Percentiles rank a stretch among this genome's conserved stretches.
Conservation (phyloP, 1,140 invertebrate species). For the Aphelenchoides avenae region DNA sequence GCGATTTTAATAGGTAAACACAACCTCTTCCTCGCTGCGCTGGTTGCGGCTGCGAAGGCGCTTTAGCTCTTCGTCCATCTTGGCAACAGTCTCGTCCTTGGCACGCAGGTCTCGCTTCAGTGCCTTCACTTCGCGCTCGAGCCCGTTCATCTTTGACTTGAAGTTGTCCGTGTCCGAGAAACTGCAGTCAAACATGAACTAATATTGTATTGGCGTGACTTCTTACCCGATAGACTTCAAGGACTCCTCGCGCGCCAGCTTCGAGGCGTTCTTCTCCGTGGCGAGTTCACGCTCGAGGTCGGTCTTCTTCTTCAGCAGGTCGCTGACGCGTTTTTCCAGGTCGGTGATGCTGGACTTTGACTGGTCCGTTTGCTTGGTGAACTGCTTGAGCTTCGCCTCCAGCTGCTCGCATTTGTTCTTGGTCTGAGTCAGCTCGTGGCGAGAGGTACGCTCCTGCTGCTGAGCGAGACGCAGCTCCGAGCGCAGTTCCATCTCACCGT, state of each 20-base stretch:
- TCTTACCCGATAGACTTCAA: too few species aligned
- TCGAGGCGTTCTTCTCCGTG: constrained; percentile 21
- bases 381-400: constrained; percentile 29
- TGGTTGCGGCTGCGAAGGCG: constrained; percentile 17
- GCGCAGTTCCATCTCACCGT: constrained; percentile 23
- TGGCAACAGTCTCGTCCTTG: constrained; percentile 29
- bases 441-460: constrained; percentile 23
- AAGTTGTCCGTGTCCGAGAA: background rate
- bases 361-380: constrained; percentile 38
- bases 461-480: constrained; percentile 19
- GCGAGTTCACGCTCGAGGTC: constrained; percentile 42
- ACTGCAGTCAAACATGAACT: background rate
- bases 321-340: constrained; percentile 42
- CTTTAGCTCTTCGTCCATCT: constrained; percentile 37
- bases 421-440: constrained; percentile 24
- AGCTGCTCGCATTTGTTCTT: constrained; percentile 33
- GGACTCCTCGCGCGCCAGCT: constrained; percentile 6
- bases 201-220: too few species aligned
- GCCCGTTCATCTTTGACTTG: constrained; percentile 32
- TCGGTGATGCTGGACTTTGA: constrained; percentile 21
- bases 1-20: background rate
- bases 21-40: background rate
- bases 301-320: constrained; percentile 32
- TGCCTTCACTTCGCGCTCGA: constrained; percentile 30
- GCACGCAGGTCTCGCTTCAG: constrained; percentile 26